Evolutionary conservation across 2,888 invertebrate genomes (phyloP).

Genomic region (Ptychoptera contaminata): DNA sequence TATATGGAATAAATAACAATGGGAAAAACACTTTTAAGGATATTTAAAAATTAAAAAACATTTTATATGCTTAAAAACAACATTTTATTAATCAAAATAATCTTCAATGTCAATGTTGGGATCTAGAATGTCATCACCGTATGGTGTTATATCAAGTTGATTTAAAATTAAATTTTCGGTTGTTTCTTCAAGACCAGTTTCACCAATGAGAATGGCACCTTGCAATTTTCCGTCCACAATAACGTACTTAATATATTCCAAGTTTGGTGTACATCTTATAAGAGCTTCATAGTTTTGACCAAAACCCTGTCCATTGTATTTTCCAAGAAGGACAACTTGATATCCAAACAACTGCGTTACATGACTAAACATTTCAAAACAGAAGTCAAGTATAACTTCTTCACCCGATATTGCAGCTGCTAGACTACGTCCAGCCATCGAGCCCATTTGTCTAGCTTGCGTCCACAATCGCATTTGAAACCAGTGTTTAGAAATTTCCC

Average conservation of each 20-base stretch:
- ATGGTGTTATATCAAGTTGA: conserved; percentile 72
- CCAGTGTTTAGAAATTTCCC: conserved; percentile 69
- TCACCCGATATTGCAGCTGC: conserved; percentile 42
- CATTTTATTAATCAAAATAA: conserved; percentile 72
- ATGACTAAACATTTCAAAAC: conserved; percentile 95
- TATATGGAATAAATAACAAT: conserved; percentile 6
- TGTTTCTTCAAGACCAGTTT: conserved; percentile 94
- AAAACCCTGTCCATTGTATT: conserved; percentile 84
- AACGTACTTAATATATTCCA: conserved; percentile 78
- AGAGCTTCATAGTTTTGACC: conserved; percentile 67
- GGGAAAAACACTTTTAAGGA: conserved; percentile 5
- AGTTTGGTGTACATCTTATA: conserved; percentile 63
- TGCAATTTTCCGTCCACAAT: conserved; percentile 69
- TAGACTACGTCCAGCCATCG: conserved; percentile 87
- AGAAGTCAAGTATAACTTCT: conserved; percentile 72
- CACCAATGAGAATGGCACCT: conserved; percentile 91
- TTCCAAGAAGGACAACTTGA: conserved; percentile 81
- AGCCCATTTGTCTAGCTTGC: conserved; percentile 95
- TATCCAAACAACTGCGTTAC: conserved; percentile 89
- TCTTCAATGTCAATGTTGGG: conserved; percentile 96
- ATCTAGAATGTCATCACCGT: conserved; percentile 85
- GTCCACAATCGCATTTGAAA: conserved; percentile 95
- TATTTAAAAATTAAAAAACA: conserved; percentile 2
- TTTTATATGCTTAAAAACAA: no score
- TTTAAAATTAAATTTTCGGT: conserved; percentile 96